Conservation (phyloP, 2,888 invertebrate genomes). For the Calameuta pallipes region DNA sequence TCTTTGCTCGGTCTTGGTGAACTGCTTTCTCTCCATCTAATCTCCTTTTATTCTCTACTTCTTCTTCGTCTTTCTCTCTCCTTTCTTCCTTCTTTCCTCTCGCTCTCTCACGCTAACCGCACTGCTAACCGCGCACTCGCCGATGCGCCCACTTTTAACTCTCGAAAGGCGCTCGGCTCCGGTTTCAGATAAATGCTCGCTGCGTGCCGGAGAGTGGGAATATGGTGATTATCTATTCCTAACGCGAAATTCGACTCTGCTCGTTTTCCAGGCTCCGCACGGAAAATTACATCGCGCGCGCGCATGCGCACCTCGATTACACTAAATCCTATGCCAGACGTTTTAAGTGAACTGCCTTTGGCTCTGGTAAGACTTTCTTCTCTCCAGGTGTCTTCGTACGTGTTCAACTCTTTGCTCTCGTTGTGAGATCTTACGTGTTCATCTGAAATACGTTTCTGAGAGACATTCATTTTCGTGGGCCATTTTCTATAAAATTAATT, state of each 20-base stretch:
- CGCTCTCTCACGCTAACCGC: background rate
- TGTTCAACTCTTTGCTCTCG: background rate
- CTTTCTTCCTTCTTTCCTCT: constrained; percentile 1
- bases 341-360: background rate
- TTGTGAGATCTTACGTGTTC: background rate
- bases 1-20: background rate
- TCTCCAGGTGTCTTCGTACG: background rate
- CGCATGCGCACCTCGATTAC: background rate
- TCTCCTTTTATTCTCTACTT: constrained; percentile 5
- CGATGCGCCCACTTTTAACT: background rate
- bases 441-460: background rate
- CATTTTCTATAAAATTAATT: background rate
- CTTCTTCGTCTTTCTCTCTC: constrained; percentile 1
- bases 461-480: background rate
- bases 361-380: background rate
- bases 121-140: background rate
- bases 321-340: background rate
- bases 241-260: constrained; percentile 4
- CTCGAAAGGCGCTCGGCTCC: constrained; percentile 3
- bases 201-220: background rate
- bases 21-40: background rate
- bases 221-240: constrained; percentile 4
- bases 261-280: background rate
- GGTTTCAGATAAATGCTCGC: constrained; percentile 3
- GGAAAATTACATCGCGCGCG: constrained; percentile 2